Base-by-base conservation (phyloP, 2,888 invertebrate genomes). In the Hydriomena furcata region DNA sequence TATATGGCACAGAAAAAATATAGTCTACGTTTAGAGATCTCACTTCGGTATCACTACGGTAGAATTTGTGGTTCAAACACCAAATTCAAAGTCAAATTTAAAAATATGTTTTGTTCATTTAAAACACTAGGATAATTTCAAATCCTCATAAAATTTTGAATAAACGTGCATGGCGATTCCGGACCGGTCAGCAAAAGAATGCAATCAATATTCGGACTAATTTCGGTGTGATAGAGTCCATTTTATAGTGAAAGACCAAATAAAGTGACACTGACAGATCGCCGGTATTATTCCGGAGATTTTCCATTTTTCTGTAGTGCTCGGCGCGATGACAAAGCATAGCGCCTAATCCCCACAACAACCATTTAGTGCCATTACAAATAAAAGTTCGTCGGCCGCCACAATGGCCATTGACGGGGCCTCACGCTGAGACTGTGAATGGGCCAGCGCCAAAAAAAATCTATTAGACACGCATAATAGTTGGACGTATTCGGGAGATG, bases 401-500 rank as follows among this genome's bases (percentile, higher is more conserved):
- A 88, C 85, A 90, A 88, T 88, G 60, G 79, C 82, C 82, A 88
- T 87, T 89, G 82, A 88, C 79, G 80, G 75, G 82, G 72, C 79
- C 73, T 77, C 90, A 86, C 80, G 89, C 89, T 87, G 89, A 43
- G 87, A 68, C 71, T 65, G 76, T 88, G 86, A 90, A 90, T 90
- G 90, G 85, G 74, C 79, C 65, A 76, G 58, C 74, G 79, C 71
- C 76, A 76, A 88, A 89, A 88, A n/a, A 90, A 87, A 90, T 79
- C 82, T 89, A 90, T 89, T 88, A 89, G 87, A 77, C 79, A 81
- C 85, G 84, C 84, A 84, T 86, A 86, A 86, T 84, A 76, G 82
- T 61, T 63, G 73, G 76, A 81, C 71, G 77, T 77, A 76, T 73
- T 53, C 42, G 67, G 70, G 72, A 74, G 75, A 74, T 74, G 68